phyloP scores from a whole-genome alignment of 2,888 invertebrate species.

The Papilio elwesi region DNA sequence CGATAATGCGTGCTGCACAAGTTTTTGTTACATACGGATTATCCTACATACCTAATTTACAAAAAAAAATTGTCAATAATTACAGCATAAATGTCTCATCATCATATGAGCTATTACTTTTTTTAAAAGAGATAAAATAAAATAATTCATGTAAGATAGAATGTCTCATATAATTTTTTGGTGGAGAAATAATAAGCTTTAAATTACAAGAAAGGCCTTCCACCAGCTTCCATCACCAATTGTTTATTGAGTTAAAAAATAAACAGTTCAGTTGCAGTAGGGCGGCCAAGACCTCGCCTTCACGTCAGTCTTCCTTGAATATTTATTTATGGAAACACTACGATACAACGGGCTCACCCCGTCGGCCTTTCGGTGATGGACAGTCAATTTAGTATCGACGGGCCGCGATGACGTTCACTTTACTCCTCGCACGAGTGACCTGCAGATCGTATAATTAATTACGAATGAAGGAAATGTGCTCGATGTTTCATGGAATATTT shows the following conservation, averaged over 20 bases:
- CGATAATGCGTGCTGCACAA: conserved; percentile 36
- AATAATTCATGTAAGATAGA: too few relatives aligned
- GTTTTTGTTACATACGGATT: background rate
- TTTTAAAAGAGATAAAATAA: too few relatives aligned
- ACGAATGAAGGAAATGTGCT: conserved; percentile 28
- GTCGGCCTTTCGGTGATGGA: conserved; percentile 56
- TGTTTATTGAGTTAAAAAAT: too few relatives aligned
- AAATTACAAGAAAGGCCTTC: too few relatives aligned
- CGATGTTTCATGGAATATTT: conserved; percentile 5
- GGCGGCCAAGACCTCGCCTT: too few relatives aligned
- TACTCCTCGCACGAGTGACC: conserved; percentile 58
- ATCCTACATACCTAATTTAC: background rate
- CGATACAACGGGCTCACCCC: conserved; percentile 42
- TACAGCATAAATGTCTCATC: background rate
- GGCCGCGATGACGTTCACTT: conserved; percentile 52
- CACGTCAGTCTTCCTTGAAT: background rate
- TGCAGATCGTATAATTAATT: conserved; percentile 39
- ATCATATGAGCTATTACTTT: too few relatives aligned
- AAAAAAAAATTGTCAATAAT: background rate
- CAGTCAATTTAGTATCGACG: conserved; percentile 64
- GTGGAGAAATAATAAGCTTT: too few relatives aligned
- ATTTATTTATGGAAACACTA: conserved; percentile 9
- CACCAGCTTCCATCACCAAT: too few relatives aligned
- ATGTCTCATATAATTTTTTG: too few relatives aligned
- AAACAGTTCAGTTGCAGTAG: too few relatives aligned